Base-by-base conservation (phyloP, 1,140 invertebrate genomes). In the Leptinotarsa defecta region DNA sequence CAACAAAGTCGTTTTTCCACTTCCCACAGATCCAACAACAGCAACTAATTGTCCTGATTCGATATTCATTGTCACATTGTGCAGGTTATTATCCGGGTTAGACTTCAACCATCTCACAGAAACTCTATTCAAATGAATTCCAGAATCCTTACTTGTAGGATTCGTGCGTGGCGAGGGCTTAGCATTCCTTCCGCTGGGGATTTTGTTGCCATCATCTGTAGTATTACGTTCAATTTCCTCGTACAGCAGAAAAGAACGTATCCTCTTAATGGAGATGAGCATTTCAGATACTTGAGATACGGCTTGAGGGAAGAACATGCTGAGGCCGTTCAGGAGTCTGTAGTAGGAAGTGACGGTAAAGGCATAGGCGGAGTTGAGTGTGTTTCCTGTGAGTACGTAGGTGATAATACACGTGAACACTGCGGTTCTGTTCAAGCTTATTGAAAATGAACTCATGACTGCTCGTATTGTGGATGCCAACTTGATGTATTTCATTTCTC, bases 1-100 rank as follows among this genome's bases (percentile, higher is more conserved):
- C 15, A 97, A 86, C 3, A 97, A 85, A 15, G 94, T 96, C 80
- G 92, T 91, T 86, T 93, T 94, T 75, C 93, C 93, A 43, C 90
- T 86, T 57, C 92, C 92, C 17, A 94, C 91, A 24, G 90, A 88
- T 13, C 92, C 92, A 77, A 94, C 89, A 4, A 94, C 87, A 3
- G 90, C 90, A 4, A 92, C 83, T 57, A 93, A 80, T 79, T 92
- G 65, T 19, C 89, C 89, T 2, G 87, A 81, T 69, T 86, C 84
- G 3, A 89, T 83, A 15, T 80, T 81, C 3, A 92, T 80, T 76
- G 85, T 88, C 4, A 92, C 86, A 75, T 89, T 84, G 63, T 87
- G 87, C 17, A 92, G 82, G 0, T 89, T 90, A 75, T 89, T 86
- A 5, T 88, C 87, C 24, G 88, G 89, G 15, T 86, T 81, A 2